Evolutionary conservation across 2,113 vertebrate species (phyloP).

Genomic region (Chamaetylas fuelleborni): DNA sequence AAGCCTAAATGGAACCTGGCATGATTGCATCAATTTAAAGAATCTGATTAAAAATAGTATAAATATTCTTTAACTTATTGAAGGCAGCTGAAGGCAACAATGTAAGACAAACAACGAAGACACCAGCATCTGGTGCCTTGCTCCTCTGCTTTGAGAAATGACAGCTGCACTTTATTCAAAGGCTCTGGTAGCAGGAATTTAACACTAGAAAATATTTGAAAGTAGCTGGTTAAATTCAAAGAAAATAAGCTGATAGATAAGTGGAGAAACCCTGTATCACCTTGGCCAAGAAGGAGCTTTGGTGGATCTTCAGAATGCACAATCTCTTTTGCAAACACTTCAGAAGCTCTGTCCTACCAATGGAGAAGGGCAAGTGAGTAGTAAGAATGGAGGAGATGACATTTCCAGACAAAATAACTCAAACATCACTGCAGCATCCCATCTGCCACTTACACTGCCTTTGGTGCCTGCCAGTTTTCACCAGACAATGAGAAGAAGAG

Average conservation of each 20-base stretch:
- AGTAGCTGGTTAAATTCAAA: background rate
- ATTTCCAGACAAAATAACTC: background rate
- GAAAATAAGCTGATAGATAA: background rate
- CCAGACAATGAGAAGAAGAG: background rate
- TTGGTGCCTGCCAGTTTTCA: background rate
- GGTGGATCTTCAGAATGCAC: background rate
- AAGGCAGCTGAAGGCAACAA: background rate
- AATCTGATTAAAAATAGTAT: background rate
- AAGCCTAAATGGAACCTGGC: background rate
- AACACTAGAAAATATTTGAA: background rate
- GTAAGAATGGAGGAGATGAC: background rate
- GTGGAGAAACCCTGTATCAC: background rate
- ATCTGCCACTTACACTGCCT: background rate
- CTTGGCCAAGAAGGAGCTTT: background rate
- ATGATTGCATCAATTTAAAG: background rate
- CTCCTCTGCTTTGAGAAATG: background rate
- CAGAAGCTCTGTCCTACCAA: background rate
- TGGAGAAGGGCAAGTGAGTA: background rate
- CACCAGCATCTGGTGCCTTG: background rate
- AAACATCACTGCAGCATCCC: background rate
- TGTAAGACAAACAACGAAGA: rapidly evolving
- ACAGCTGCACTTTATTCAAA: background rate
- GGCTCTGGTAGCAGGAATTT: background rate
- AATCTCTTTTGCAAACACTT: background rate
- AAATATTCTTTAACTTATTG: background rate